Evolutionary conservation across 2,888 invertebrate species (phyloP), one percentile per base, ranked within the genome.

Genomic region (Heliconius ismenius): DNA sequence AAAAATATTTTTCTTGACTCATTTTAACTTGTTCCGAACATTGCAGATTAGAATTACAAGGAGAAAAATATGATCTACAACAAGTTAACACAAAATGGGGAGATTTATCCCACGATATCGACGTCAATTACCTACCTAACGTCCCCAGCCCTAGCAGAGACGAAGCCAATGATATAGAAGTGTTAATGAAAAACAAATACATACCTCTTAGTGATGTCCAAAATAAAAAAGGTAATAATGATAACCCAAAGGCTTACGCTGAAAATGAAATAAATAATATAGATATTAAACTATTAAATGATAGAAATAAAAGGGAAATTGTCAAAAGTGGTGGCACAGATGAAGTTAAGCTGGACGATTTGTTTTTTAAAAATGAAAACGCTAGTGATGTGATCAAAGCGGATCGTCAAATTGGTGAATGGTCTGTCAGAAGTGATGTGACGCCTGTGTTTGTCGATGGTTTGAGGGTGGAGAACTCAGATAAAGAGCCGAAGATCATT

Each of bases 381-480:
- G 72, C 69, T 13, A 77, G 32, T 28, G 79, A 76, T 18, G 72
- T 67, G 3, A 78, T 81, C 4, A 65, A 80, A 28, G 65, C 79
- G 1, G 81, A 81, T 65, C 76, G 81, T 0, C 82, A 83, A 43
- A 39, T 82, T 15, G 76, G 79, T 7, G 88, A 88, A 24, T 87
- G 86, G 28, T 82, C 84, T 0, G 84, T 88, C 0, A 85, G 80
- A 73, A 82, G 83, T 7, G 86, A 70, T 28, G 81, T 80, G 0
- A 58, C 79, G 0, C 63, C 79, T 0, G 82, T 94, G 0, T 83
- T 85, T 73, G 91, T 96, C 11, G 93, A 94, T 69, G 96, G 96
- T 1, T 75, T 96, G 6, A 91, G 96, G 70, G 87, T 96, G 1
- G 96, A 96, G 79, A 90, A 88, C 24, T 92, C 95, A 0, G 90